These are phyloP conservation scores for Aleadryas rufinucha DNA, from an alignment of 2,113 vertebrate species.

Conservation along the genomic window DNA sequence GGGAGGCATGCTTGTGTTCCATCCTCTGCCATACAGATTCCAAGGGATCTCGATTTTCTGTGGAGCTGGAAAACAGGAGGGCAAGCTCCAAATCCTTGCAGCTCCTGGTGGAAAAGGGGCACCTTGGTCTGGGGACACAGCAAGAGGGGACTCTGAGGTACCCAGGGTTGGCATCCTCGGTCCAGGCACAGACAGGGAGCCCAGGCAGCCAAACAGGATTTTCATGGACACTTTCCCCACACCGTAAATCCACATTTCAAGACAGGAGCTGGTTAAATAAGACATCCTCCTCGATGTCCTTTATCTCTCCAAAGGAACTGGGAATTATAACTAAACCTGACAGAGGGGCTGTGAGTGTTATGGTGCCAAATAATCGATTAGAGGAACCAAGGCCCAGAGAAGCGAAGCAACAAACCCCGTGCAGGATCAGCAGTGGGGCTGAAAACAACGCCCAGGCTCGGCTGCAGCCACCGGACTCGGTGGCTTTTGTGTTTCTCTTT, in stretches of 20 bases:
- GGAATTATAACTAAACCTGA: background rate
- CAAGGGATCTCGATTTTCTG: fast-evolving
- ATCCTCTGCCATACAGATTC: background rate
- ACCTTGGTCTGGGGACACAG: background rate
- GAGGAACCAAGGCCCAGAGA: background rate
- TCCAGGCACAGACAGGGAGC: fast-evolving
- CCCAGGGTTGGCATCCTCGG: fast-evolving
- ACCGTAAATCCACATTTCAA: background rate
- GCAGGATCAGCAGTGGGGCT: background rate
- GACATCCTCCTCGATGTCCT: fast-evolving
- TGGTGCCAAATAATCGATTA: background rate
- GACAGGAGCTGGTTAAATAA: background rate
- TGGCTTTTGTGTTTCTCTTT: conserved; percentile 58
- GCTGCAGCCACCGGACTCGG: background rate
- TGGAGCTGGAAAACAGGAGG: background rate
- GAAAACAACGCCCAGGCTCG: background rate
- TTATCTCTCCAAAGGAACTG: background rate
- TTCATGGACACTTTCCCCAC: fast-evolving
- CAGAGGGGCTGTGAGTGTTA: background rate
- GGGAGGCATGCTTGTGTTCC: background rate
- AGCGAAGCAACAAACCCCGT: background rate
- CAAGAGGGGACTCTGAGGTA: no score
- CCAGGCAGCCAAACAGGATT: fast-evolving
- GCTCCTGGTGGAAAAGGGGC: background rate
- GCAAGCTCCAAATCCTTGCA: background rate